Base-by-base conservation (phyloP, 2,888 invertebrate species). In the Eupeodes latifasciatus region DNA sequence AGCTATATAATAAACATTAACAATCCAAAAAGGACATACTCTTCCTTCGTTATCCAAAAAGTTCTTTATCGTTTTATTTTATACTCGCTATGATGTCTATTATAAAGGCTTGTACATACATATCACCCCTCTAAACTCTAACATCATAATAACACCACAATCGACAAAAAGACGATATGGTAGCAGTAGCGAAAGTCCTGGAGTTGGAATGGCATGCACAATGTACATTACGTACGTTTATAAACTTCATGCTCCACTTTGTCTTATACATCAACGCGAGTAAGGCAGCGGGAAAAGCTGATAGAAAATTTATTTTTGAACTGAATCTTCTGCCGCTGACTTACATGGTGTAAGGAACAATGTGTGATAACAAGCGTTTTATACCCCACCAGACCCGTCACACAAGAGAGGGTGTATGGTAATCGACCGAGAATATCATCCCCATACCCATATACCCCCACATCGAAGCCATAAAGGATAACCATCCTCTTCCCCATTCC, bases 341-440 rank as follows among this genome's bases (percentile, higher is more conserved):
- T 74, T 82, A 59, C 72, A 67, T 82, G 81, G 77, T 67, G 72
- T 64, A 74, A 62, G 74, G 57, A 85, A 85, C 81, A 85, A 85
- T 85, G 85, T 85, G 85, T 85, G 85, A 87, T 87, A 87, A 87
- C 86, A 87, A 83, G 78, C 79, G 71, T 82, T 86, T 78, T 82
- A 86, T 78, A 57, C 51, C 16, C n/a, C 40, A 40, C n/a, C 27
- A 27, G 27, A 27, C 27, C 27, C 27, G 27, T 5, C 67, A 66
- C 12, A 53, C 36, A 10, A 55, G 36, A 49, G 79, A 71, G 75
- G 69, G 57, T 74, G 55, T 57, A 82, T 47, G 83, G 82, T 79
- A 86, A 86, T 86, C 86, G 86, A 87, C 75, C 86, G 82, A 79
- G 83, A 80, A 83, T 76, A 55, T 69, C 80, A 64, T 53, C 49